Evolutionary conservation across 1,140 invertebrate species (phyloP).

Genomic region (Lordiphosa collinella): DNA sequence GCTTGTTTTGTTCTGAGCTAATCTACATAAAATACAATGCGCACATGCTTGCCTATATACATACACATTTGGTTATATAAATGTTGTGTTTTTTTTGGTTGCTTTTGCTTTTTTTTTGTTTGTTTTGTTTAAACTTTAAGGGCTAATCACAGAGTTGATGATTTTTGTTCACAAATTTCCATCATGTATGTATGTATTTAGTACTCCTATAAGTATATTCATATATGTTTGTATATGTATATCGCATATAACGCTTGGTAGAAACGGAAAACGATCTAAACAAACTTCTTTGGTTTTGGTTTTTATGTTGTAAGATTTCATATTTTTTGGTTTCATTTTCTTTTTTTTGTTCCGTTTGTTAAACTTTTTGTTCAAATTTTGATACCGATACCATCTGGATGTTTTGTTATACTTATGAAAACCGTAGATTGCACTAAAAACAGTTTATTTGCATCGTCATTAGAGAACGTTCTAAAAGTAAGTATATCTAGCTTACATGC

Average conservation of each 20-base stretch:
- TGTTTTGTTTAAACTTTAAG: conserved; percentile 62
- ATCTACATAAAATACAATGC: conserved; percentile 9
- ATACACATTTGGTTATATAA: neutral
- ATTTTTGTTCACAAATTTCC: conserved; percentile 74
- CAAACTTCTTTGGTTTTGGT: conserved; percentile 35
- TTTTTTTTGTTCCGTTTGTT: neutral
- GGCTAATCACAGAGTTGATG: conserved; percentile 79
- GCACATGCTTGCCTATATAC: conserved; percentile 3
- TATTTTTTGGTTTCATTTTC: neutral
- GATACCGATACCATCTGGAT: conserved; percentile 30
- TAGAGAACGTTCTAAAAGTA: conserved; percentile 45
- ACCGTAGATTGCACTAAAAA: conserved; percentile 77
- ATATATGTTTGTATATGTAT: conserved; percentile 45
- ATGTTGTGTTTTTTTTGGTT: conserved; percentile 7
- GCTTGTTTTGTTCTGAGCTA: conserved; percentile 9
- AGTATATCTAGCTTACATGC: neutral
- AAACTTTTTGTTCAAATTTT: conserved; percentile 7
- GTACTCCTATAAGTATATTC: conserved; percentile 46
- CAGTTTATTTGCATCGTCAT: conserved; percentile 34
- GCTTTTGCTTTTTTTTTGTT: neutral
- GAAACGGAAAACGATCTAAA: conserved; percentile 56
- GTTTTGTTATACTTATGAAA: conserved; percentile 70
- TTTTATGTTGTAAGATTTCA: conserved; percentile 1
- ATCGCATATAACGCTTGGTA: conserved; percentile 11
- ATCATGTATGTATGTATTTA: conserved; percentile 56